Conservation (phyloP, 2,113 vertebrate genomes). For the Pundamilia nyererei region DNA sequence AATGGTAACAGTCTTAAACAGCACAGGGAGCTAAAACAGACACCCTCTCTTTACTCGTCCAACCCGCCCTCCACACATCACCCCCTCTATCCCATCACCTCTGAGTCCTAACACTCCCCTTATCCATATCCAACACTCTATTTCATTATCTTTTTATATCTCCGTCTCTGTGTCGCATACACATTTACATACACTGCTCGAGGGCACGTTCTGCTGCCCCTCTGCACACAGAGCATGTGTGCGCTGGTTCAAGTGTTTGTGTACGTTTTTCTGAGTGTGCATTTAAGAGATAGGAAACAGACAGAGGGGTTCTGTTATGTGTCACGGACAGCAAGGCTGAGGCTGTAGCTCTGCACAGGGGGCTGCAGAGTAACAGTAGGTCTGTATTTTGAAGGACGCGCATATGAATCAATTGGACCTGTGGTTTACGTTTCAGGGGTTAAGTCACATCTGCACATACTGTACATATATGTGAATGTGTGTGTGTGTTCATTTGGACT, state of each 20-base stretch:
- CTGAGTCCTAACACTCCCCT: not conserved
- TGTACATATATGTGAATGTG: not conserved
- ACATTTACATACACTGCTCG: not conserved
- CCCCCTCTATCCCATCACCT: not conserved
- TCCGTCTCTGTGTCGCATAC: not conserved
- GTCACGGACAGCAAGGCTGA: not conserved
- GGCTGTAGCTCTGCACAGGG: not conserved
- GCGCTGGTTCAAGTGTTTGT: not conserved
- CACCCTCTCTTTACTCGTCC: conserved; percentile 1
- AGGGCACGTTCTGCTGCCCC: not conserved
- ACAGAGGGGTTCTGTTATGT: not conserved
- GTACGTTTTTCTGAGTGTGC: not conserved
- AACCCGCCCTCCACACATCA: not conserved
- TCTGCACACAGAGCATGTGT: not conserved
- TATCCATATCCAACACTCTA: conserved; percentile 2
- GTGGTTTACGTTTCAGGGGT: not conserved
- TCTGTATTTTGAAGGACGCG: not conserved
- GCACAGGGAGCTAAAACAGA: conserved; percentile 47
- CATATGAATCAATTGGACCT: not conserved
- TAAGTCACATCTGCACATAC: not conserved
- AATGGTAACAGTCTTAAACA: conserved; percentile 65
- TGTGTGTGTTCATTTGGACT: not conserved
- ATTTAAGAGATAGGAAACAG: conserved; percentile 6
- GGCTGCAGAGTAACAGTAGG: not conserved
- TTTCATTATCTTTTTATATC: conserved; percentile 34